A percentile compares a stretch with the other conserved stretches of the same genome.
phyloP scores from a whole-genome alignment of 23 tunicate species.

The Halocynthia roretzi region DNA sequence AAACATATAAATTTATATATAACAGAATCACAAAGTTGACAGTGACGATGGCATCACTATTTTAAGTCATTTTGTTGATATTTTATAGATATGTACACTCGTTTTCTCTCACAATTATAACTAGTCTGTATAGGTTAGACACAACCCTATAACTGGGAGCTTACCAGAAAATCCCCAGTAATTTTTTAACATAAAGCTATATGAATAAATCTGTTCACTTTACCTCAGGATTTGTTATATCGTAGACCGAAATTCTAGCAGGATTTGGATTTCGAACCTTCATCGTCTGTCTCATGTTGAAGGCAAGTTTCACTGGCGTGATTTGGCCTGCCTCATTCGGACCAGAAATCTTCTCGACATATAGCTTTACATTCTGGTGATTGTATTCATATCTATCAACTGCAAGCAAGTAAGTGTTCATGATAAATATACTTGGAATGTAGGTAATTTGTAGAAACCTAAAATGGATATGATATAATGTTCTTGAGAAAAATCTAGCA shows the following conservation, averaged over 20 bases:
- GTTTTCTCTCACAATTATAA: too few relatives aligned
- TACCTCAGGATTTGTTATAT: slow-evolving; percentile 62
- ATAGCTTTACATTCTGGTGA: slow-evolving; percentile 33
- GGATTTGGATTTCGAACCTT: slow-evolving; percentile 37
- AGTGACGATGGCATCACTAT: too few relatives aligned
- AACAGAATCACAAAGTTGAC: too few relatives aligned
- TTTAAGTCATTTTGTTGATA: too few relatives aligned
- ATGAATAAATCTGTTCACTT: background rate
- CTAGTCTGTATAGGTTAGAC: too few relatives aligned
- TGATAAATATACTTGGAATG: too few relatives aligned
- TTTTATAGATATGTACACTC: too few relatives aligned
- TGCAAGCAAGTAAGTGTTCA: slow-evolving; percentile 16
- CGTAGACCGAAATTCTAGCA: slow-evolving; percentile 55
- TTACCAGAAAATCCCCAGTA: too few relatives aligned
- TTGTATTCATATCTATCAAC: slow-evolving; percentile 63
- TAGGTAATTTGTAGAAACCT: too few relatives aligned
- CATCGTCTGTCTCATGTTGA: slow-evolving; percentile 28
- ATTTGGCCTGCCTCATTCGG: background rate
- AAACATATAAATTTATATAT: too few relatives aligned
- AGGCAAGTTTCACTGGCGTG: slow-evolving; percentile 17
- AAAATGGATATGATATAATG: background rate
- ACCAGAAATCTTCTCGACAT: slow-evolving; percentile 21
- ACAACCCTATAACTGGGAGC: too few relatives aligned
- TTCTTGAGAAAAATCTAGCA: background rate
- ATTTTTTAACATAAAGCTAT: too few relatives aligned